Evolutionary conservation across 1,140 invertebrate species (phyloP).

Genomic region (Leptinotarsa lineolata): DNA sequence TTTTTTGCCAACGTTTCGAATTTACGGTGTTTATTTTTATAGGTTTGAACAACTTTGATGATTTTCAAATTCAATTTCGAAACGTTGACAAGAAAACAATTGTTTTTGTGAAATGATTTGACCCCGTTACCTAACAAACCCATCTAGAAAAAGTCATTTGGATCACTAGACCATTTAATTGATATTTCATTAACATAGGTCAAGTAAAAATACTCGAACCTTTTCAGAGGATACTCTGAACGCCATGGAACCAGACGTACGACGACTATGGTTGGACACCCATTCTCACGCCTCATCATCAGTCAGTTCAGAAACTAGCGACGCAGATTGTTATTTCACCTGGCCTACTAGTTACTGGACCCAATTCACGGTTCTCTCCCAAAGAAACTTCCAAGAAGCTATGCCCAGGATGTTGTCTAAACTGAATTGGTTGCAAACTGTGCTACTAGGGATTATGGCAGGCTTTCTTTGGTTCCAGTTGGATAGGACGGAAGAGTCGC

Average conservation of each 20-base stretch:
- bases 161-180: too few species aligned
- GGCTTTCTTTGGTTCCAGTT: constrained; percentile 82
- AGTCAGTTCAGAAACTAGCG: constrained; percentile 62
- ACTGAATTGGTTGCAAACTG: constrained; percentile 81
- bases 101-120: too few species aligned
- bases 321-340: constrained; percentile 57
- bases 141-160: too few species aligned
- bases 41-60: too few species aligned
- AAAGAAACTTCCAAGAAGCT: constrained; percentile 80
- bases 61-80: too few species aligned
- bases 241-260: constrained; percentile 67
- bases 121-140: too few species aligned
- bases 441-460: constrained; percentile 71
- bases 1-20: too few species aligned
- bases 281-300: constrained; percentile 73
- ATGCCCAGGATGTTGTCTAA: constrained; percentile 78
- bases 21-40: too few species aligned
- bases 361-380: constrained; percentile 78
- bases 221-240: constrained; percentile 42
- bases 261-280: constrained; percentile 74
- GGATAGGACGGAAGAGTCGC: constrained; percentile 72
- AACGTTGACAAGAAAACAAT: too few species aligned
- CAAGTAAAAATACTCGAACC: not conserved
- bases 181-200: too few species aligned
- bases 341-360: constrained; percentile 85